Evolutionary conservation across 2,888 invertebrate species (phyloP), one percentile per base, ranked within the genome.

Genomic region (Chloroclystis v-ata): DNA sequence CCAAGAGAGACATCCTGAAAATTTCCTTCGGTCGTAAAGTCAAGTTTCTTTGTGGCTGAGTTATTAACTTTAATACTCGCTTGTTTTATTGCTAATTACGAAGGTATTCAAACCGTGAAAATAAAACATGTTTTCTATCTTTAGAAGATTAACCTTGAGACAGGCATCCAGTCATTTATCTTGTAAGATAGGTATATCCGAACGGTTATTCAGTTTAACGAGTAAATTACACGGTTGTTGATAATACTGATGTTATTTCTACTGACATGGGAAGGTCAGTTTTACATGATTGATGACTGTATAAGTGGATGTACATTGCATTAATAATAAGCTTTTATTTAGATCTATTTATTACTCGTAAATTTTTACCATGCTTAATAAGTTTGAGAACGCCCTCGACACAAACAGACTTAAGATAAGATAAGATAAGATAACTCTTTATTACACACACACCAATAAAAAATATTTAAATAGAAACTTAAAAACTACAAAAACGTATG

Each of bases 1-100:
- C 10, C 39, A 32, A 39, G 42, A 29, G 48, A 46, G 43, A 51
- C 54, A 46, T 49, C 50, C 50, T 47, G 47, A 38, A 45, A 48
- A 37, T 46, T 43, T 45, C 30, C 33, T 28, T 33, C 48, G 25
- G 46, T 46, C 43, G 39, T 56, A 43, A 37, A 29, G 8, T 11
- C 25, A 29, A 40, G 16, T 40, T 41, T 47, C 12, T 42, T 42
- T 42, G 37, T 20, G 37, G 41, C 28, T n/a, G 35, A 35, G 35
- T 35, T 35, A 24, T 35, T 35, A 35, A 12, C 14, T 35, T 20
- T 20, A 35, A 35, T 24, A 8, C 11, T 35, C 7, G 16, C 20
- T 35, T 35, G 24, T 40, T 40, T 40, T 40, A 40, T 12, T 24
- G 30, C 29, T 24, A 30, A 40, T 32, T 24, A 33, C 10, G 26